These are phyloP conservation scores for Ornithoptera priamus DNA, from an alignment of 2,888 invertebrate species.

Conservation along the genomic window DNA sequence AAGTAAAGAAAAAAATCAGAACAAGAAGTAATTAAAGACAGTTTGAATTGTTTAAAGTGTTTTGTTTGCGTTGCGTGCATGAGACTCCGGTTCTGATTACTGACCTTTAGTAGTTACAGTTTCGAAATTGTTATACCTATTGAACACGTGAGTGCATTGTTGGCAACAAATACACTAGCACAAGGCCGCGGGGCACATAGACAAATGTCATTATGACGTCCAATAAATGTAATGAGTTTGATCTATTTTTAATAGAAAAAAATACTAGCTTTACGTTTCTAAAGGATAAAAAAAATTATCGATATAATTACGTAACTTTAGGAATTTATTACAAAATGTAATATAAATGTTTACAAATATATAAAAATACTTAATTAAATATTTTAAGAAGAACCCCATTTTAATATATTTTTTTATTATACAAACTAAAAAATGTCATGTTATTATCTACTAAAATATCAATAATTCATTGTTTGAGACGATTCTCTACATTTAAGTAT, in stretches of 20 bases:
- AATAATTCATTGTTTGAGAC: not conserved
- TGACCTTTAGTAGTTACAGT: slow-evolving; percentile 58
- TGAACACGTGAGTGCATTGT: slow-evolving; percentile 57
- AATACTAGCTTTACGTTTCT: slow-evolving; percentile 15
- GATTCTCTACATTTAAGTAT: not conserved
- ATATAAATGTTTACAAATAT: not conserved
- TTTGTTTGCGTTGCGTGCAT: slow-evolving; percentile 38
- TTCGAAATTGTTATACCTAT: slow-evolving; percentile 60
- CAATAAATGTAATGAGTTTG: slow-evolving; percentile 34
- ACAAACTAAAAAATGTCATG: not conserved
- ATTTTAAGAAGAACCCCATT: not conserved
- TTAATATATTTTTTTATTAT: not conserved
- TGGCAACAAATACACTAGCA: slow-evolving; percentile 47
- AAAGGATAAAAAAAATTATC: not conserved
- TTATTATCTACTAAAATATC: not conserved
- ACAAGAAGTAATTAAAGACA: slow-evolving; percentile 63
- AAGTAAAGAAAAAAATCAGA: slow-evolving; percentile 47
- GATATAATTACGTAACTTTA: not conserved
- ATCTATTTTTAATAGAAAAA: slow-evolving; percentile 40
- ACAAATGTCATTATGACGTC: slow-evolving; percentile 60
- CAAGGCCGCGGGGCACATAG: slow-evolving; percentile 46
- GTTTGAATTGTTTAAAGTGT: slow-evolving; percentile 54
- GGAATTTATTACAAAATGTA: not conserved
- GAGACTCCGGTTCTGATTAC: slow-evolving; percentile 47
- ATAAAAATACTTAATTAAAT: not conserved